Percentiles rank a stretch among this genome's conserved stretches.
These are phyloP conservation scores for Coelinius sp. DNA, from an alignment of 2,888 invertebrate genomes.

Conservation along the genomic window DNA sequence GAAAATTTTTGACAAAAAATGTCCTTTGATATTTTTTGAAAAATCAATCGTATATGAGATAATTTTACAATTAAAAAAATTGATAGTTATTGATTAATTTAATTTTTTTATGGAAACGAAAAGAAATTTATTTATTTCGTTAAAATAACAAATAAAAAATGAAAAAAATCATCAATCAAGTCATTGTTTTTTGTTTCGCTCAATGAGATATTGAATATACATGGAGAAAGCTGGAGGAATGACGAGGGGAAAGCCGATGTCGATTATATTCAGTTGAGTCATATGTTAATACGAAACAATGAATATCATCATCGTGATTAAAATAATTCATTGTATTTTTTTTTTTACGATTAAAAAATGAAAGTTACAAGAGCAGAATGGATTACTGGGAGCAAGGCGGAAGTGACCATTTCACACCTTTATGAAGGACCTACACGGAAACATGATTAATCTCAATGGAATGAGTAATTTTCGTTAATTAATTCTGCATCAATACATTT, in stretches of 20 bases:
- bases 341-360: neutral
- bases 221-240: constrained; percentile 23
- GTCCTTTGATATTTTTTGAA: too few species aligned
- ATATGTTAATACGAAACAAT: constrained; percentile 17
- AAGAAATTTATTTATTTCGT: too few species aligned
- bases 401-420: neutral
- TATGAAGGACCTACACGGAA: neutral
- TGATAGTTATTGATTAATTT: too few species aligned
- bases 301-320: constrained; percentile 16
- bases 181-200: neutral
- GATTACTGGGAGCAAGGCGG: neutral
- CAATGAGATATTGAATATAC: constrained; percentile 2
- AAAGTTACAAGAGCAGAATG: neutral
- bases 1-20: too few species aligned
- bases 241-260: constrained; percentile 31
- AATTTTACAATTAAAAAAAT: too few species aligned
- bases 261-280: constrained; percentile 20
- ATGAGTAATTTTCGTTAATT: neutral
- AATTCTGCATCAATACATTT: neutral
- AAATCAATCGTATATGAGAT: too few species aligned
- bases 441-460: neutral
- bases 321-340: constrained; percentile 3
- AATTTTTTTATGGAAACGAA: too few species aligned
- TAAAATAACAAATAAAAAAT: too few species aligned
- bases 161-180: neutral